Evolutionary conservation across 1,140 invertebrate genomes (phyloP).

Genomic region (Caenorhabditis inopinata): DNA sequence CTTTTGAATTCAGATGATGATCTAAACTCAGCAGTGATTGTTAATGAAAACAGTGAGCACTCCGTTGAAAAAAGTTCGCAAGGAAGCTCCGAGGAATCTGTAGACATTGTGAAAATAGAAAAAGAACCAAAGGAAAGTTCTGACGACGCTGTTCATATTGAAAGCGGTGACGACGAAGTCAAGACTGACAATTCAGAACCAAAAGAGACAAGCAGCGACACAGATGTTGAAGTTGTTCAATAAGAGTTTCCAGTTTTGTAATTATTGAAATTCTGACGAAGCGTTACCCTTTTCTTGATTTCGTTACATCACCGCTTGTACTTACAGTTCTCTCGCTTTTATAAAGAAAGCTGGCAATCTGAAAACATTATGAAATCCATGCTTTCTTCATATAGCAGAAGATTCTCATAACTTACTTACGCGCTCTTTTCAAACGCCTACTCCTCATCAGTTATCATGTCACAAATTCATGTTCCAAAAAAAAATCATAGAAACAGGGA

Average conservation of each 20-base stretch:
- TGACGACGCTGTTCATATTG: not conserved
- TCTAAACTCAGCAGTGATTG: not conserved
- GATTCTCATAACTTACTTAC: not conserved
- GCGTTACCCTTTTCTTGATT: not conserved
- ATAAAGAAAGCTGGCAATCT: no score
- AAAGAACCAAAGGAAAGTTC: not conserved
- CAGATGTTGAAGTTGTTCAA: conserved; percentile 30
- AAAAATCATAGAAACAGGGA: not conserved
- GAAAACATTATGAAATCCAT: no score
- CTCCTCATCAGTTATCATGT: not conserved
- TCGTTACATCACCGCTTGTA: no score
- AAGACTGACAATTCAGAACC: not conserved
- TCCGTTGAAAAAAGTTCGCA: not conserved
- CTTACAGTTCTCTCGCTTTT: not conserved
- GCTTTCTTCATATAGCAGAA: not conserved
- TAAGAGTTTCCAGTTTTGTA: not conserved
- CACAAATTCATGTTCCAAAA: not conserved
- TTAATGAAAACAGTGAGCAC: not conserved
- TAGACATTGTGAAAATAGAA: not conserved
- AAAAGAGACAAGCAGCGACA: conserved; percentile 14
- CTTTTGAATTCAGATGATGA: not conserved
- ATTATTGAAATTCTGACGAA: conserved; percentile 8
- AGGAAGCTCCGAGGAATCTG: not conserved
- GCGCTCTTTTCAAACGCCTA: not conserved
- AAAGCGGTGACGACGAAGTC: not conserved